These are phyloP conservation scores for Mionectes olivaceus DNA, from an alignment of 2,797 vertebrate species.

Conservation along the genomic window DNA sequence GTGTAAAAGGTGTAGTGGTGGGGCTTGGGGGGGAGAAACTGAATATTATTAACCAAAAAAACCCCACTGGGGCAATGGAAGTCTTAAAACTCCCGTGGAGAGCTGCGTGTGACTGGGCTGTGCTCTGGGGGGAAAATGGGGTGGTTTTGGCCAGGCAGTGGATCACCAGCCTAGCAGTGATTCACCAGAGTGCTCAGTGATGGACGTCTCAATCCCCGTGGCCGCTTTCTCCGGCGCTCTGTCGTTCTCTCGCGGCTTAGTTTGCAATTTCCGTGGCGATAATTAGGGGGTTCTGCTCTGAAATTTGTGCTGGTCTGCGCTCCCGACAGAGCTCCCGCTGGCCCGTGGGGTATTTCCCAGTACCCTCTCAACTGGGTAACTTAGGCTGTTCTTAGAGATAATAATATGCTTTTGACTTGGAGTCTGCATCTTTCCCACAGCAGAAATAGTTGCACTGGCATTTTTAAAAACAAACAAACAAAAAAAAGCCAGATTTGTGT, in stretches of 20 bases:
- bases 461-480: neutral
- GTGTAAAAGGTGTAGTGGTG: neutral
- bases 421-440: conserved; percentile 46
- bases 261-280: conserved; percentile 32
- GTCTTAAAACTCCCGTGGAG: fast-evolving
- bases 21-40: fast-evolving
- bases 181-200: neutral
- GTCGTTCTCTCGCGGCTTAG: neutral
- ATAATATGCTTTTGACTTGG: conserved; percentile 52
- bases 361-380: neutral
- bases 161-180: neutral
- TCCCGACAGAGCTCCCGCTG: neutral
- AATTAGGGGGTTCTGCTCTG: conserved; percentile 52
- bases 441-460: conserved; percentile 29
- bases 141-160: neutral
- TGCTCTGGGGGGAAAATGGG: neutral
- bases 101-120: fast-evolving
- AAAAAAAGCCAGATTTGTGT: neutral
- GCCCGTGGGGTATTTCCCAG: conserved; percentile 31
- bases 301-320: neutral
- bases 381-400: conserved; percentile 49
- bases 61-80: neutral
- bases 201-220: neutral
- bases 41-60: neutral
- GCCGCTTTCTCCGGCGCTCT: neutral